These are phyloP conservation scores for Acholoe squamosa DNA, from an alignment of 2,888 invertebrate genomes.

Conservation along the genomic window DNA sequence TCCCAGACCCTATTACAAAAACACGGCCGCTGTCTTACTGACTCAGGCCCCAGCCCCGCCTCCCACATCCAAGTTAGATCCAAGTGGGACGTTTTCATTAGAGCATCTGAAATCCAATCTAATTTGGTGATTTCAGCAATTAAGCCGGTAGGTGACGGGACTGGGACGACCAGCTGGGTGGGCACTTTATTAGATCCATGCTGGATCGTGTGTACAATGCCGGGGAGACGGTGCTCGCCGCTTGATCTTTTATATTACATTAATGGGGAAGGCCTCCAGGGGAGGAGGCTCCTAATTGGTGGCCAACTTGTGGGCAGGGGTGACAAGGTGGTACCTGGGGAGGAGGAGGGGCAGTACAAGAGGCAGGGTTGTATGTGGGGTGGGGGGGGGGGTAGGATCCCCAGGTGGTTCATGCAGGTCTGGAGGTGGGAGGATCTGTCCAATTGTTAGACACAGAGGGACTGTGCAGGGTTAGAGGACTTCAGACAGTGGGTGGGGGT, in stretches of 20 bases:
- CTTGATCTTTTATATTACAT: constrained; percentile 64
- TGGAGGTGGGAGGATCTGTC: neutral
- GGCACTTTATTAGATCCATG: constrained; percentile 45
- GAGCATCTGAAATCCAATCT: constrained; percentile 56
- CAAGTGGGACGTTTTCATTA: constrained; percentile 38
- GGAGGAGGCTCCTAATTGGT: constrained; percentile 11
- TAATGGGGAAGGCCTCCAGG: constrained; percentile 49
- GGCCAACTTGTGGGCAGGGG: constrained; percentile 32
- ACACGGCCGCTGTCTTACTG: neutral
- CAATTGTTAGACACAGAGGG: neutral
- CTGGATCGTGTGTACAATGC: constrained; percentile 49
- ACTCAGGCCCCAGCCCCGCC: neutral
- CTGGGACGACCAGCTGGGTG: constrained; percentile 27
- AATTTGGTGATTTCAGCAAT: constrained; percentile 61
- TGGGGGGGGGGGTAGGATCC: neutral
- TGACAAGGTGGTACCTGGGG: neutral
- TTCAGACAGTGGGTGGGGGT: neutral
- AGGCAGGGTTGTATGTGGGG: too few relatives aligned
- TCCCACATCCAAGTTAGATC: constrained; percentile 24
- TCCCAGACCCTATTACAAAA: neutral
- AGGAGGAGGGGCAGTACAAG: neutral
- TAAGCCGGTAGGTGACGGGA: constrained; percentile 37
- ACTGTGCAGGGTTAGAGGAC: too few relatives aligned
- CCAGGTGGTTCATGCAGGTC: neutral
- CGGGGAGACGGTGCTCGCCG: constrained; percentile 39